Conservation (phyloP, 2,888 invertebrate species). For the Platynereis dumerilii region DNA sequence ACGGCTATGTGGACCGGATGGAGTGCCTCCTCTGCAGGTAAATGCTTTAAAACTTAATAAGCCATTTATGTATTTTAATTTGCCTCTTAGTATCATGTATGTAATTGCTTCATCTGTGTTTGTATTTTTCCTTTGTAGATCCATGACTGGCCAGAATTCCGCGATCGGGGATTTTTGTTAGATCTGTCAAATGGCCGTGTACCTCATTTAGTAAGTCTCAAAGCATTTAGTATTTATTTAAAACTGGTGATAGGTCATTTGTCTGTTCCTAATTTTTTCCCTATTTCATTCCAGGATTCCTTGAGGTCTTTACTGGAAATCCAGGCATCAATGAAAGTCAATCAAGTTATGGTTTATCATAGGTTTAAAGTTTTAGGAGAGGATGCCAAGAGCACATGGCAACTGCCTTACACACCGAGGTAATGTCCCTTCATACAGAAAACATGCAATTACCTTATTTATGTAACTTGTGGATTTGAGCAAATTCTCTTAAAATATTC, state of each 20-base stretch:
- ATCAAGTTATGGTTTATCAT: constrained; percentile 63
- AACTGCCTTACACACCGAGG: constrained; percentile 53
- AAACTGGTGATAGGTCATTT: no score
- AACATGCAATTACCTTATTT: no score
- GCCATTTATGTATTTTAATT: no score
- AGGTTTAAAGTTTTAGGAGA: constrained; percentile 43
- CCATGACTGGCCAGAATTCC: constrained; percentile 69
- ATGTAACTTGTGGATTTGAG: no score
- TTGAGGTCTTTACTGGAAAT: constrained; percentile 67
- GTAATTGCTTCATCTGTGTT: no score
- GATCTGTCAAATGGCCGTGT: constrained; percentile 70
- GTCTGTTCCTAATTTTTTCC: no score
- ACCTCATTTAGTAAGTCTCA: constrained; percentile 63
- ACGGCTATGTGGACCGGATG: constrained; percentile 62
- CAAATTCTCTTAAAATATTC: no score
- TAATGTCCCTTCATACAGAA: constrained; percentile 35
- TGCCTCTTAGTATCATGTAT: no score
- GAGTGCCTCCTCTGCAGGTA: constrained; percentile 54
- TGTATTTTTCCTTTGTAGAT: constrained; percentile 58
- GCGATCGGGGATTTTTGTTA: constrained; percentile 69
- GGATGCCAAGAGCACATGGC: constrained; percentile 43
- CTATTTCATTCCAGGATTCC: constrained; percentile 63
- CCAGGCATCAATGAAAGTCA: constrained; percentile 68
- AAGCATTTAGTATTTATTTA: no score
- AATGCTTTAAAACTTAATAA: no score